Base-by-base conservation (phyloP, 1,140 invertebrate species). In the Brachionus koreanus region DNA sequence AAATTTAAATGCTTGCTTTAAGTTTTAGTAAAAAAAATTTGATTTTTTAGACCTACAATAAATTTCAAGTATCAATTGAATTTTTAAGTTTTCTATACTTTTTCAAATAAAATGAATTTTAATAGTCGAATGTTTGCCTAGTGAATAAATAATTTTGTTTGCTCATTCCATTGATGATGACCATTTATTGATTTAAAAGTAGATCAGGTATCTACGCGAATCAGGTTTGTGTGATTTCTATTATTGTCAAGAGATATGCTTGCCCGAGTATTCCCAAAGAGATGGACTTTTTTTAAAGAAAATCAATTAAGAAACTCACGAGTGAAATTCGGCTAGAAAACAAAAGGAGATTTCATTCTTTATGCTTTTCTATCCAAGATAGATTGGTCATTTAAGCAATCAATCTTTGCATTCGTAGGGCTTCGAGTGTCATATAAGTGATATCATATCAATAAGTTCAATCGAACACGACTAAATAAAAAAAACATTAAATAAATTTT, bases 111-210 rank as follows among this genome's bases (percentile, higher is more conserved):
- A 69, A 65, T 33, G 33, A 13, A 65, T 65, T 35, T 65, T 65
- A 63, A 69, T 69, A 39, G 65, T 39, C 65, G 35, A 33, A 69
- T 69, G 65, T 69, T 69, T 69, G 35, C 19, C 37, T 39, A 69
- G 37, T 69, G 19, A 39, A 57, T 19, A 57, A 57, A 57, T 57
- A 57, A 23, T 57, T 57, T 57, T 57, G 19, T 57, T 57, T 57
- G 49, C 9, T 57, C 49, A 57, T 57, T 57, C 49, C 49, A 57
- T 19, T 57, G 49, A 57, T 57, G 49, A 57, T 57, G 49, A 57
- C 49, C 49, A 57, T 57, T 57, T 57, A 57, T 57, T 57, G 49
- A 57, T 57, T 57, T 57, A 19, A 57, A 57, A 57, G 5, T 57
- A 57, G 49, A 57, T 57, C 49, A 57, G 49, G 49, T 57, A 57